Evolutionary conservation across 2,888 invertebrate species (phyloP), one percentile per base, ranked within the genome.

Genomic region (Callyntrura sp.): DNA sequence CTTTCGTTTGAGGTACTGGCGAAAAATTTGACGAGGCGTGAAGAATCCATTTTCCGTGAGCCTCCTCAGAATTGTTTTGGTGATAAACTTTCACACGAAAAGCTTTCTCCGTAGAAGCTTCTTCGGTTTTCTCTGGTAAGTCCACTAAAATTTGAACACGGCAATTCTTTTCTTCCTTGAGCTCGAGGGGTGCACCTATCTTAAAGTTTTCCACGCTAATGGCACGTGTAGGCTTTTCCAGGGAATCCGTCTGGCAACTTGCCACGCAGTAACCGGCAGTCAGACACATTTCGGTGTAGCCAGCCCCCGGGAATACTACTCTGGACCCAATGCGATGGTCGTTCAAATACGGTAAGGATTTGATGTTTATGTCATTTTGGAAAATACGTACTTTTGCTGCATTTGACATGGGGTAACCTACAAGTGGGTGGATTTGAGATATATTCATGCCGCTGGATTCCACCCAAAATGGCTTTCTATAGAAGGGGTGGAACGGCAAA

Each of bases 251-350:
- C 12, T 70, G 28, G 8, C 45, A 28, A n/a, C 82, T 81, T 1
- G 88, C 57, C 1, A 55, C 65, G 9, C 68, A 81, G 82, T 81
- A 90, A 0, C 88, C 89, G 4, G 55, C 85, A 6, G 82, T 73
- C 6, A 91, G 9, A 8, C 62, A 51, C 91, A 91, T 89, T 55
- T 86, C 86, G 23, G 62, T n/a, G 23, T 68, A 86, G 0, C 51
- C 86, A 0, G 86, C 79, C 6, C 68, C 86, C 2, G 86, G 86
- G 48, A 83, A 83, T 12, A 91, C 73, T 0, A 86, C 35, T 12
- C 45, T 48, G 28, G 28, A 35, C 5, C 91, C 91, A 25, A 91
- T 82, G 11, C 51, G 55, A 51, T 91, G 91, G 48, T 91, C 91
- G 25, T 57, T 85, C 55, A 91, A 25, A 48, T 51, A 91, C 5